These are phyloP conservation scores for Pelobates fuscus DNA, from an alignment of 2,113 vertebrate species.

Conservation along the genomic window DNA sequence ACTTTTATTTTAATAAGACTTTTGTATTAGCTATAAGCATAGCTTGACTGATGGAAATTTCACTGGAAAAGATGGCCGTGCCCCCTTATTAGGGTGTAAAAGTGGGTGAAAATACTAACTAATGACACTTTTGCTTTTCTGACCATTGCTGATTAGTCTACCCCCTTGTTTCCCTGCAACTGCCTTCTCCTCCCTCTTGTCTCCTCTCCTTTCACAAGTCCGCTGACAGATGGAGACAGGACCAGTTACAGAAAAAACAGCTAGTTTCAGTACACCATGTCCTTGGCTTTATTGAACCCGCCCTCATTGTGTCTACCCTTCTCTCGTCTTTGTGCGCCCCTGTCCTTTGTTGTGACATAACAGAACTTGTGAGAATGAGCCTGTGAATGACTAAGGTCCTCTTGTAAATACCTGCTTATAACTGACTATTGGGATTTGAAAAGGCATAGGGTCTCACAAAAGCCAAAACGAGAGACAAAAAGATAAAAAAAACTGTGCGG, in stretches of 20 bases:
- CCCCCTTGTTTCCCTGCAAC: constrained; percentile 66
- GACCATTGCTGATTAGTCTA: constrained; percentile 49
- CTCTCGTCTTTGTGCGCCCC: constrained; percentile 39
- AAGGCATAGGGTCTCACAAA: constrained; percentile 8
- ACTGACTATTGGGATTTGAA: constrained; percentile 11
- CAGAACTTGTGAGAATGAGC: constrained; percentile 78
- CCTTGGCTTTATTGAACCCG: constrained; percentile 77
- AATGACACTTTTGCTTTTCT: constrained; percentile 75
- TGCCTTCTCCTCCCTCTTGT: constrained; percentile 64
- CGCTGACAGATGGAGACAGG: constrained; percentile 83
- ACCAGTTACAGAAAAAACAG: constrained; percentile 49
- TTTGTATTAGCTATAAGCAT: constrained; percentile 76
- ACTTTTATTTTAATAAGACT: constrained; percentile 68
- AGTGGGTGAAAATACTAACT: constrained; percentile 77
- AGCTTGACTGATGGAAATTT: constrained; percentile 74
- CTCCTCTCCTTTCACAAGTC: constrained; percentile 61
- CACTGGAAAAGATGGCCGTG: constrained; percentile 64
- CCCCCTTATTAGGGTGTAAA: constrained; percentile 72
- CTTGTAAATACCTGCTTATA: constrained; percentile 58
- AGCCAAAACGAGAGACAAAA: constrained; percentile 10
- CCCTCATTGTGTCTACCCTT: constrained; percentile 57
- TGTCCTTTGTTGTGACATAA: constrained; percentile 35
- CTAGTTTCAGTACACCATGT: constrained; percentile 76
- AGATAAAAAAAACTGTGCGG: neutral
- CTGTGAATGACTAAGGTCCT: constrained; percentile 72